Conservation (phyloP, 2,113 vertebrate genomes). For the Heptranchias perlo region DNA sequence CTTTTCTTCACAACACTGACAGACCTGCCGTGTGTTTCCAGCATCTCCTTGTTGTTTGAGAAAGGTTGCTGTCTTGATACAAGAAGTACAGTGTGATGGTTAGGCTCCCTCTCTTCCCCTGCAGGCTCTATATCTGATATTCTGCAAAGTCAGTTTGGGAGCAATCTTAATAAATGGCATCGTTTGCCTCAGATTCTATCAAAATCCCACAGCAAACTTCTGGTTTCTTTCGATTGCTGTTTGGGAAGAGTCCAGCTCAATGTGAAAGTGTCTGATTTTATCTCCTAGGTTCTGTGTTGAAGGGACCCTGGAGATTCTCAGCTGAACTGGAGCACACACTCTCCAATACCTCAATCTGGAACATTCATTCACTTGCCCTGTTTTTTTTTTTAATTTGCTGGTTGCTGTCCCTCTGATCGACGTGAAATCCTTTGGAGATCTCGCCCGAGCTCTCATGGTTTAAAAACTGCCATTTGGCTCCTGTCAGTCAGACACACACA, state of each 20-base stretch:
- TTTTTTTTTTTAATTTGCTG: not conserved
- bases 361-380: not conserved
- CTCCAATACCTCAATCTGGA: no score
- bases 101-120: not conserved
- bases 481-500: not conserved
- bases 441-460: not conserved
- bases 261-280: not conserved
- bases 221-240: not conserved
- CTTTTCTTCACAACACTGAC: not conserved
- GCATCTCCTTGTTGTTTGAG: not conserved
- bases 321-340: no score
- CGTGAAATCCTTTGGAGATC: not conserved
- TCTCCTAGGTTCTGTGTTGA: not conserved
- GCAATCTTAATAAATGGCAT: not conserved
- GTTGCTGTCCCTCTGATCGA: not conserved
- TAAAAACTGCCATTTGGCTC: not conserved
- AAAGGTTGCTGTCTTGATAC: not conserved
- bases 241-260: no score
- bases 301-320: not conserved
- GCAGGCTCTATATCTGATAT: not conserved
- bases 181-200: not conserved
- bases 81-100: not conserved
- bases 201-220: not conserved
- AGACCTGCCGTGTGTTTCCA: not conserved
- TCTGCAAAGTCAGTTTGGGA: not conserved